Percentiles rank a stretch among this genome's conserved stretches.
phyloP scores from a whole-genome alignment of 2,113 vertebrate species.

The Geococcyx californianus region DNA sequence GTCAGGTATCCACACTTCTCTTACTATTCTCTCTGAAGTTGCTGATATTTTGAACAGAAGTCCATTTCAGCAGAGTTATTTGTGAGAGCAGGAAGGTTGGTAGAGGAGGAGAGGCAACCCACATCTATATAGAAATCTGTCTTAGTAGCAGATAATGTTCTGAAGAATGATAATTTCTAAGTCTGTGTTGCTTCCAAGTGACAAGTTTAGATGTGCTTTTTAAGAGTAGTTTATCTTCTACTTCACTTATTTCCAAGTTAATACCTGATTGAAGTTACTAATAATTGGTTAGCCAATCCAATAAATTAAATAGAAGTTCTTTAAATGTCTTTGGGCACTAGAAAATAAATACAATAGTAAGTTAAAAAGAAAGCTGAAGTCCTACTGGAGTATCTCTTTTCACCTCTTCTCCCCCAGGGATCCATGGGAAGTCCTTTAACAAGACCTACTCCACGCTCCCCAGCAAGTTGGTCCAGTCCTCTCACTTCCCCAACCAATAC shows the following conservation, averaged over 20 bases:
- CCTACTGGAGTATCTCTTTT: neutral
- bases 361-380: neutral
- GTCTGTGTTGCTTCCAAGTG: neutral
- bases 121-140: neutral
- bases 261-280: neutral
- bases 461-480: constrained; percentile 93
- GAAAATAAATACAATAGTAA: neutral
- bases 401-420: constrained; percentile 73
- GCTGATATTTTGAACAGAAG: neutral
- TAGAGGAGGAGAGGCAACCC: neutral
- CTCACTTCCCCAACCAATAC: constrained; percentile 94
- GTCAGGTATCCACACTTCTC: constrained; percentile 79
- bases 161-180: neutral
- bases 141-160: neutral
- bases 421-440: constrained; percentile 89
- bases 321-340: neutral
- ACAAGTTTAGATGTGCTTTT: neutral
- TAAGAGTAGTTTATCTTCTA: neutral
- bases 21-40: neutral
- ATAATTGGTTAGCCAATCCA: neutral
- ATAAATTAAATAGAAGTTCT: neutral
- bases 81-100: neutral
- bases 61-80: neutral
- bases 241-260: neutral
- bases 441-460: constrained; percentile 88